Evolutionary conservation across 2,888 invertebrate genomes (phyloP).

Genomic region (Blera fallax): DNA sequence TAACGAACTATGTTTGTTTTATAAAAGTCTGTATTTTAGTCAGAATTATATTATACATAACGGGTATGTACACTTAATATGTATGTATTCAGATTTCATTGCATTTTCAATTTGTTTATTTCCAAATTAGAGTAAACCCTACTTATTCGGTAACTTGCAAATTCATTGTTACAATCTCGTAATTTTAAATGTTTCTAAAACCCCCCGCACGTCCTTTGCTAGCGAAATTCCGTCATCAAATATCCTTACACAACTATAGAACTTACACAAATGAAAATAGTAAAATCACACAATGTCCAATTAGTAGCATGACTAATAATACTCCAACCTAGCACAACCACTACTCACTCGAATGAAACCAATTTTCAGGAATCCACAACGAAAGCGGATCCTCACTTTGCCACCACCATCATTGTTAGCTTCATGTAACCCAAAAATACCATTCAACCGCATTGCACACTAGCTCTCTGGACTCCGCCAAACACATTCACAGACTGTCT

Average conservation of each 20-base stretch:
- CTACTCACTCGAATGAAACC: constrained; percentile 22
- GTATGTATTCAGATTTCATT: no score
- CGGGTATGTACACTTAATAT: no score
- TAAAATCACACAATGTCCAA: constrained; percentile 37
- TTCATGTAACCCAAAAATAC: neutral
- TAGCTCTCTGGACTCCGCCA: neutral
- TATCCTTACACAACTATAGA: neutral
- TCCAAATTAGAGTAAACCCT: no score
- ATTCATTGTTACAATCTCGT: neutral
- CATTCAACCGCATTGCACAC: constrained; percentile 23
- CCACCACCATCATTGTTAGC: constrained; percentile 16
- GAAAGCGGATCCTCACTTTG: neutral
- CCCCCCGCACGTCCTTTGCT: neutral
- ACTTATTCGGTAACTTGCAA: no score
- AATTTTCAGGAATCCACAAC: constrained; percentile 30
- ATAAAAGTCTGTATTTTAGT: no score
- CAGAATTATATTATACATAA: no score
- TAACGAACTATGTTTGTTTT: no score
- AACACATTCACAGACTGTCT: neutral
- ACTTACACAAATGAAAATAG: constrained; percentile 9
- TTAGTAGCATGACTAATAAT: constrained; percentile 35
- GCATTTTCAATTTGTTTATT: no score
- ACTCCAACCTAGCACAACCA: constrained; percentile 4
- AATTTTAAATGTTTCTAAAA: neutral
- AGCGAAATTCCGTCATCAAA: neutral